Evolutionary conservation across 2,113 vertebrate species (phyloP), one percentile per base, ranked within the genome.

Genomic region (Eidolon helvum): DNA sequence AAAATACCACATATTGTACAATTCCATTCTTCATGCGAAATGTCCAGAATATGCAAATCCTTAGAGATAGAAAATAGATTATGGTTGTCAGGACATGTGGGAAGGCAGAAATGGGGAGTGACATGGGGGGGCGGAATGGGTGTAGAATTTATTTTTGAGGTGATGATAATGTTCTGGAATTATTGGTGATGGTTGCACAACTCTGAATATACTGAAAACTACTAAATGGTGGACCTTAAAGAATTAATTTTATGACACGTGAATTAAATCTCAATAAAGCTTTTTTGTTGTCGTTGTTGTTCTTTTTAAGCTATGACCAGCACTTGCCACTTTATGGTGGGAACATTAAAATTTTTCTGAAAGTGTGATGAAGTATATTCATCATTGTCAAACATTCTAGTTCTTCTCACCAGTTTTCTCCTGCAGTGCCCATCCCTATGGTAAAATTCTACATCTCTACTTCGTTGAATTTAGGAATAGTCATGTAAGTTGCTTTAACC

Each of bases 321-420:
- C 26, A 74, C 9, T 78, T 79, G 89, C 66, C 94, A 91, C 77
- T 48, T 87, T 30, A 66, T 68, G 35, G 11, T 78, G 33, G 45
- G 40, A 88, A 88, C 55, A 83, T 26, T 68, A 92, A 96, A 94
- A 89, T 79, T 24, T 79, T 79, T 57, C 68, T 65, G 24, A 10
- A 95, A 68, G 35, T 63, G 10, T 24, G 35, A 68, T 69, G 89
- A 89, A 53, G 24, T 84, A 38, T 61, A 57, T 74, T 92, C 38
- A 94, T 86, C 57, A 75, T 74, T 55, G 57, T 38, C 10, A 89
- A 89, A 71, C 79, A 68, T 68, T 87, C 78, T 83, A 91, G 26
- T 40, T 75, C n/a, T 90, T 48, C 6, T 84, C 35, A 59, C 4
- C 16, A 50, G 50, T 50, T 50, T 50, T 50, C 15, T 50, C 15